A percentile compares a stretch with the other conserved stretches of the same genome.
Evolutionary conservation across 2,797 vertebrate genomes (phyloP).

Genomic region (Coendou prehensilis): DNA sequence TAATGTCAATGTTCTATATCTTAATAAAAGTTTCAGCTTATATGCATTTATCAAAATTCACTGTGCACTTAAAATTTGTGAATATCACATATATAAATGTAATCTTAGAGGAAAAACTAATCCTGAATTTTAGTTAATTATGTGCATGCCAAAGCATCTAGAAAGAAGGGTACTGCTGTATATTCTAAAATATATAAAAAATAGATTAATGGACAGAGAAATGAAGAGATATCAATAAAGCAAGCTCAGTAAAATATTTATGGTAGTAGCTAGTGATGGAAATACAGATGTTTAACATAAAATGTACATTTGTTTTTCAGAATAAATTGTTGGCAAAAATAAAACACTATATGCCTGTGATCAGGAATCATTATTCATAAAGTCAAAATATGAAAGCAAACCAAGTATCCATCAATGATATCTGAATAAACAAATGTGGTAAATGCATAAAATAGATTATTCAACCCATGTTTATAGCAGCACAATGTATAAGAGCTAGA

Average conservation of each 20-base stretch:
- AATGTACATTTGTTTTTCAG: slow-evolving; percentile 43
- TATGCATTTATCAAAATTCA: slow-evolving; percentile 47
- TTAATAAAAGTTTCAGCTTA: not conserved
- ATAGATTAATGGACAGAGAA: not conserved
- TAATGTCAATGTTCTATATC: not conserved
- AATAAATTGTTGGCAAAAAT: slow-evolving; percentile 14
- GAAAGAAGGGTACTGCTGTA: not conserved
- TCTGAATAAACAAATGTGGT: not conserved
- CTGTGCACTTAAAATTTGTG: not conserved
- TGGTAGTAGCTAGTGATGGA: not conserved
- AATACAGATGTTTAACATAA: slow-evolving; percentile 5
- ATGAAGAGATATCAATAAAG: not conserved
- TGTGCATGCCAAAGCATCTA: slow-evolving; percentile 4
- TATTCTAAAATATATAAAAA: slow-evolving; percentile 38
- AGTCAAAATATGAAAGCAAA: slow-evolving; percentile 50
- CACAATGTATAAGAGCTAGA: not conserved
- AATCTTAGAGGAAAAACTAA: slow-evolving; percentile 39
- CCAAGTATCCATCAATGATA: not conserved
- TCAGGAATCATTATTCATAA: slow-evolving; percentile 14
- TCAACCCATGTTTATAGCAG: not conserved
- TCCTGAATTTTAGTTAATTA: slow-evolving; percentile 35
- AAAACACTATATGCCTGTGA: not conserved
- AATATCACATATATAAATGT: slow-evolving; percentile 35
- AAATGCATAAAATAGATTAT: not conserved
- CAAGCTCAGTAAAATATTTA: slow-evolving; percentile 6